Evolutionary conservation across 2,888 invertebrate genomes (phyloP).

Genomic region (Perizoma affinitatum): DNA sequence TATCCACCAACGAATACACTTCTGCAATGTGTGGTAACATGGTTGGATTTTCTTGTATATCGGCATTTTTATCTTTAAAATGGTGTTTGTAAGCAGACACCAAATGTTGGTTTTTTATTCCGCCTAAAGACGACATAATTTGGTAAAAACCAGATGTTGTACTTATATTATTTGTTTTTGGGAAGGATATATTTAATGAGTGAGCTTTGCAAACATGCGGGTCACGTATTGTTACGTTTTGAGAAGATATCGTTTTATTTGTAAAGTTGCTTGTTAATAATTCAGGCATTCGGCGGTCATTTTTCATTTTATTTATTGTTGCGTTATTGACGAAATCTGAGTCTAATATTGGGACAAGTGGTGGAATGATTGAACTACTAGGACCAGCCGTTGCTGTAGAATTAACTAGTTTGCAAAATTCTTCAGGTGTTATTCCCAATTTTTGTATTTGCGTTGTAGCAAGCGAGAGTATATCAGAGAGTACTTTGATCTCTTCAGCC

Average conservation of each 20-base stretch:
- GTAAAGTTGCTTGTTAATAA: background rate
- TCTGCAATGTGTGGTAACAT: background rate
- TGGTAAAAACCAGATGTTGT: slow-evolving; percentile 7
- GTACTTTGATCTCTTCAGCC: slow-evolving; percentile 42
- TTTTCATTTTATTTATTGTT: background rate
- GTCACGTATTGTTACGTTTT: background rate
- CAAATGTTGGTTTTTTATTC: slow-evolving; percentile 15
- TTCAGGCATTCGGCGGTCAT: background rate
- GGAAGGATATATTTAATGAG: background rate
- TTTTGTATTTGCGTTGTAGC: slow-evolving; percentile 41
- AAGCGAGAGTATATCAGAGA: slow-evolving; percentile 41
- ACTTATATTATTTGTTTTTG: slow-evolving; percentile 8
- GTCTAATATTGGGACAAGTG: background rate
- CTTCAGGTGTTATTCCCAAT: slow-evolving; percentile 26
- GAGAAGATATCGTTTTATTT: background rate
- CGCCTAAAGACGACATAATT: slow-evolving; percentile 15
- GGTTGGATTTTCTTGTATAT: background rate
- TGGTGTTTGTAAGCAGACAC: slow-evolving; percentile 10
- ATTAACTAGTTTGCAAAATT: slow-evolving; percentile 29
- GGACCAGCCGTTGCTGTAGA: background rate
- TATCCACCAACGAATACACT: background rate
- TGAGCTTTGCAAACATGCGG: slow-evolving; percentile 2
- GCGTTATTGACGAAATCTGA: background rate
- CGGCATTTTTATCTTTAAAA: background rate
- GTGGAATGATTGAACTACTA: background rate